phyloP scores from a whole-genome alignment of 2,797 vertebrate genomes.

The Esox masquinongy region DNA sequence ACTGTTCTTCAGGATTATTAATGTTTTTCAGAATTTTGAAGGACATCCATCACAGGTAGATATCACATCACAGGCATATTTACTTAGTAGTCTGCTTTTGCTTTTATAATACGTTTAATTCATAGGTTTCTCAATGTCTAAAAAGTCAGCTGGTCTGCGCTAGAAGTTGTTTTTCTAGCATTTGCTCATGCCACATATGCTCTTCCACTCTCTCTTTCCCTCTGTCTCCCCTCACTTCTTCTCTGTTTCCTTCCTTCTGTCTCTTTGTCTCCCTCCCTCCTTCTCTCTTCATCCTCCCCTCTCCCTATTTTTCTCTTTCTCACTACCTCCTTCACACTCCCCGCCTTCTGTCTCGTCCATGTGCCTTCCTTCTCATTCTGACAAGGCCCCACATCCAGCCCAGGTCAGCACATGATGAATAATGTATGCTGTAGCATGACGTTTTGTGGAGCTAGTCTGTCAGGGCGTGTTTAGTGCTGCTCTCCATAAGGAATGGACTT shows the following conservation, averaged over 20 bases:
- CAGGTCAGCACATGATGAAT: conserved; percentile 68
- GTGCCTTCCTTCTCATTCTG: conserved; percentile 47
- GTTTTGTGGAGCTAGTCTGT: conserved; percentile 40
- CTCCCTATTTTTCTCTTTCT: conserved; percentile 3
- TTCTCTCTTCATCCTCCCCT: neutral
- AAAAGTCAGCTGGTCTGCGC: too few species aligned
- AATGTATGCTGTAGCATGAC: conserved; percentile 67
- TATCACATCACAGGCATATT: too few species aligned
- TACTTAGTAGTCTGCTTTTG: too few species aligned
- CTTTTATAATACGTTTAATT: too few species aligned
- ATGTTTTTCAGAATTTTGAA: too few species aligned
- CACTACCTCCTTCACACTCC: conserved; percentile 28
- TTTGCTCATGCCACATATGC: too few species aligned
- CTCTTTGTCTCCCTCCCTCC: neutral
- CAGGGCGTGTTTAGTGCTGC: conserved; percentile 47
- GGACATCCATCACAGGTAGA: too few species aligned
- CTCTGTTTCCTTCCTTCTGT: neutral
- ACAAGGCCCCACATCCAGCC: conserved; percentile 69
- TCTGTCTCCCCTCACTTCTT: too few species aligned
- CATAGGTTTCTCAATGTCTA: too few species aligned
- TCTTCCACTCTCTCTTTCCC: too few species aligned
- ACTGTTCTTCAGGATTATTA: too few species aligned
- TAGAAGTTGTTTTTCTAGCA: too few species aligned
- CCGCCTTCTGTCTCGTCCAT: conserved; percentile 19
- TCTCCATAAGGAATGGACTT: conserved; percentile 49